Percentiles rank a stretch among this genome's conserved stretches.
phyloP scores from a whole-genome alignment of 1,140 invertebrate genomes.

The Drosophila quadrilineata region DNA sequence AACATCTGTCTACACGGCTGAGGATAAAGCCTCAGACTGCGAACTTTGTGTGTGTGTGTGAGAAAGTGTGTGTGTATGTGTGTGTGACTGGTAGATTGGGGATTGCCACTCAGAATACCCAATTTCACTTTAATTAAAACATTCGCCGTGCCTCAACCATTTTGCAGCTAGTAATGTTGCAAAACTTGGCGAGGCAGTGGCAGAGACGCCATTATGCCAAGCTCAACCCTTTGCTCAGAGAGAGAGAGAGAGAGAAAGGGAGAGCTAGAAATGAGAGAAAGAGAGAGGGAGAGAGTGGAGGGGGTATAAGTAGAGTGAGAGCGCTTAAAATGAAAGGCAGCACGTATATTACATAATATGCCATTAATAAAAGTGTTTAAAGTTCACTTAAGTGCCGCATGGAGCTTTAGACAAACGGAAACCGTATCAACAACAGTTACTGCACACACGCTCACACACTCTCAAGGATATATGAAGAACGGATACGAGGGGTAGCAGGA shows the following conservation, averaged over 20 bases:
- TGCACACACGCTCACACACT: too few relatives aligned
- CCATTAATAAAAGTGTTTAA: slow-evolving; percentile 81
- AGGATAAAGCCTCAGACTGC: slow-evolving; percentile 31
- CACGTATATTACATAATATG: slow-evolving; percentile 79
- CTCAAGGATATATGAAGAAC: too few relatives aligned
- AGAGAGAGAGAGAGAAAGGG: too few relatives aligned
- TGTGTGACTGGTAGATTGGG: slow-evolving; percentile 37
- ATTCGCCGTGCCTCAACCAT: slow-evolving; percentile 45
- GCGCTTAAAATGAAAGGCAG: slow-evolving; percentile 27
- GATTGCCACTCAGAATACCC: slow-evolving; percentile 73
- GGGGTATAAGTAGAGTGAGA: too few relatives aligned
- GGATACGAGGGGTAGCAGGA: background rate
- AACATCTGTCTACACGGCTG: slow-evolving; percentile 76
- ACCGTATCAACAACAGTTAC: slow-evolving; percentile 76
- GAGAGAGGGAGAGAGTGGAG: too few relatives aligned
- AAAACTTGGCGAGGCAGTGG: slow-evolving; percentile 55
- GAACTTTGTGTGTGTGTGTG: background rate
- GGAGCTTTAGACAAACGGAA: slow-evolving; percentile 78
- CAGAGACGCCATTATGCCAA: slow-evolving; percentile 23
- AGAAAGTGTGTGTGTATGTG: slow-evolving; percentile 2
- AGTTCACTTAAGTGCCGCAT: slow-evolving; percentile 81
- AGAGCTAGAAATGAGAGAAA: too few relatives aligned
- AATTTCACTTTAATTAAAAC: slow-evolving; percentile 81
- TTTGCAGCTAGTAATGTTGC: slow-evolving; percentile 77
- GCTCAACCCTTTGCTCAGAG: slow-evolving; percentile 24